Conservation (phyloP, 2,888 invertebrate species). For the Agriopis marginaria region DNA sequence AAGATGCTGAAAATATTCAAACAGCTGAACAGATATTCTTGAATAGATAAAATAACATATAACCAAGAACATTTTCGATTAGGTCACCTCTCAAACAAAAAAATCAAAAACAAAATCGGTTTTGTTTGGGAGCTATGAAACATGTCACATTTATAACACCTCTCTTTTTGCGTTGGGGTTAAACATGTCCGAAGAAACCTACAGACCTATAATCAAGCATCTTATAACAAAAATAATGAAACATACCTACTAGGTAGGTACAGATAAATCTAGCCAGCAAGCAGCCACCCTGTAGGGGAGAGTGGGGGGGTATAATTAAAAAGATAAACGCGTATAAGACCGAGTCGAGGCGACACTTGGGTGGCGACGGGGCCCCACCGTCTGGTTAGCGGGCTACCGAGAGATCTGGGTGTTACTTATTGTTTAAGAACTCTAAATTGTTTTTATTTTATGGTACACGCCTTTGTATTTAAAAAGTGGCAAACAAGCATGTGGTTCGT, state of each 20-base stretch:
- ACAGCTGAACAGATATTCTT: no score
- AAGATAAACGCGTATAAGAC: conserved; percentile 83
- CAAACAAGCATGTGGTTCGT: no score
- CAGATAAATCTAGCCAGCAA: conserved; percentile 69
- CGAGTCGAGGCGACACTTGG: conserved; percentile 75
- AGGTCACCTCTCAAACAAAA: no score
- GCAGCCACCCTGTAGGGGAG: conserved; percentile 52
- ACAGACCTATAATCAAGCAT: not conserved
- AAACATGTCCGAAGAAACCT: not conserved
- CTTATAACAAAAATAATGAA: conserved; percentile 3
- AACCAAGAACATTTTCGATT: no score
- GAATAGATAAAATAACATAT: no score
- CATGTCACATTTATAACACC: no score
- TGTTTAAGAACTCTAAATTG: conserved; percentile 40
- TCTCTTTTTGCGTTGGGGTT: no score
- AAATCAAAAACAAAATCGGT: no score
- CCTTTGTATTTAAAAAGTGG: no score
- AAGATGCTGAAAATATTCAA: no score
- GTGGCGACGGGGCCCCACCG: conserved; percentile 65
- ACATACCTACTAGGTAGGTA: conserved; percentile 32
- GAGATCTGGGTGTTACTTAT: conserved; percentile 61
- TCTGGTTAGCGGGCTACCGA: conserved; percentile 83
- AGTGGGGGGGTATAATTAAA: conserved; percentile 76
- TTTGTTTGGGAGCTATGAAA: no score
- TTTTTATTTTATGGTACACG: not conserved